Base-by-base conservation (phyloP, 1,140 invertebrate species). In the Geopemphigus sp. region DNA sequence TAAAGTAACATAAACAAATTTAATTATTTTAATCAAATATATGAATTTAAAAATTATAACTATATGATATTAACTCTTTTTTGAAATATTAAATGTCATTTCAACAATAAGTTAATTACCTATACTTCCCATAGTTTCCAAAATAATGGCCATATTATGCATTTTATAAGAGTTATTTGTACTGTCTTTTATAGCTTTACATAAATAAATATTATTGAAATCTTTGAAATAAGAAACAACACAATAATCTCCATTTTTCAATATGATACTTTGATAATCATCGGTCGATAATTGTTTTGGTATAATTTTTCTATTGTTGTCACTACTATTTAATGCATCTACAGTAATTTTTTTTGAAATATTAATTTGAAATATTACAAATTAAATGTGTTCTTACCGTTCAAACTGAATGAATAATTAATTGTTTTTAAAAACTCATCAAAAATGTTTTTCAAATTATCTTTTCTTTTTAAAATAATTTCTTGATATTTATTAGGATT, bases 141-240 rank as follows among this genome's bases (percentile, higher is more conserved):
- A 0, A 68, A 68, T 19, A 19, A 68, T 68, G 15, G 14, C 14
- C 1, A 17, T 14, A 56, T 73, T 73, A 57, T 73, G 70, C 53
- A 73, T n/a, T 56, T 73, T 11, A 73, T 73, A 73, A 56, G 0
- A 1, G 6, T 73, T 14, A 8, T 61, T 8, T 50, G 5, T 5
- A 29, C 10, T 10, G 24, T 12, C 4, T 59, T 76, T 61, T 57
- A 76, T 3, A 45, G 73, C 73, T 47, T 59, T 47, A 47, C 32
- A 57, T 47, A 76, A 12, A 76, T 39, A 76, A 24, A 76, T 57
- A 76, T 59, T 76, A 47, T 76, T 76, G 17, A 76, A 76, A 76
- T 76, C 54, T 26, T 76, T 56, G 3, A 76, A 76, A 45, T 57
- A 45, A 22, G 73, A 57, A 17, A 76, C 19, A 24, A 76, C 15